Conservation (phyloP, 2,888 invertebrate species). For the Cheilosia scutellata region DNA sequence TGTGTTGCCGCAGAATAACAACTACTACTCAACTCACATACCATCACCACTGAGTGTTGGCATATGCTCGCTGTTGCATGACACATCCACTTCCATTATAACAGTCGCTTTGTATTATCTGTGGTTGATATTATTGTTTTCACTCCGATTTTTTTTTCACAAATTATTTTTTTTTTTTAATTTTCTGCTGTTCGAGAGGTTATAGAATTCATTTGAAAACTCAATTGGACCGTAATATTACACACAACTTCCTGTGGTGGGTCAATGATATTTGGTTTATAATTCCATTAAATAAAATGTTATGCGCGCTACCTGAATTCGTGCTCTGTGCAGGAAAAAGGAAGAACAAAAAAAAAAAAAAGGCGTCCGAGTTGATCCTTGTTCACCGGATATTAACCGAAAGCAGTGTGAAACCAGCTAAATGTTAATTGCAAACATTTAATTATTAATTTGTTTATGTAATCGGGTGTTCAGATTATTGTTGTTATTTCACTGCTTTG, state of each 20-base stretch:
- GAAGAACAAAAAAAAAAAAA: conserved; percentile 1
- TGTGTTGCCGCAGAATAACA: conserved; percentile 40
- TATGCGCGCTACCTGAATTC: conserved; percentile 14
- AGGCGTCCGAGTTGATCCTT: conserved; percentile 43
- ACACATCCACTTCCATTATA: not conserved
- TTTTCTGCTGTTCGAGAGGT: not conserved
- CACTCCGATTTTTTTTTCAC: conserved; percentile 3
- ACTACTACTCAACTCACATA: conserved; percentile 7
- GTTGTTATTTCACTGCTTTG: not conserved
- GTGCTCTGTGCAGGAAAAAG: not conserved
- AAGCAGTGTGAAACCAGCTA: conserved; percentile 66
- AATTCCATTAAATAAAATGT: conserved; percentile 54
- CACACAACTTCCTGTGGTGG: conserved; percentile 53
- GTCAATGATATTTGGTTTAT: conserved; percentile 61
- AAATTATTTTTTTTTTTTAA: conserved; percentile 4
- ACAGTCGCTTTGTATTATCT: conserved; percentile 42
- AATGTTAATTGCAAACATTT: conserved; percentile 70
- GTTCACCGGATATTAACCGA: conserved; percentile 69
- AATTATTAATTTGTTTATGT: conserved; percentile 60
- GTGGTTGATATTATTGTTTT: conserved; percentile 49
- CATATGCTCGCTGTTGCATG: conserved; percentile 46
- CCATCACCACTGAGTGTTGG: conserved; percentile 1
- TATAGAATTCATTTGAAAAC: conserved; percentile 46
- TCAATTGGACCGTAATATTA: conserved; percentile 60
- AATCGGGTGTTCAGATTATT: conserved; percentile 46